Base-by-base conservation (phyloP, 2,113 vertebrate genomes). In the Planiliza haematocheilus region DNA sequence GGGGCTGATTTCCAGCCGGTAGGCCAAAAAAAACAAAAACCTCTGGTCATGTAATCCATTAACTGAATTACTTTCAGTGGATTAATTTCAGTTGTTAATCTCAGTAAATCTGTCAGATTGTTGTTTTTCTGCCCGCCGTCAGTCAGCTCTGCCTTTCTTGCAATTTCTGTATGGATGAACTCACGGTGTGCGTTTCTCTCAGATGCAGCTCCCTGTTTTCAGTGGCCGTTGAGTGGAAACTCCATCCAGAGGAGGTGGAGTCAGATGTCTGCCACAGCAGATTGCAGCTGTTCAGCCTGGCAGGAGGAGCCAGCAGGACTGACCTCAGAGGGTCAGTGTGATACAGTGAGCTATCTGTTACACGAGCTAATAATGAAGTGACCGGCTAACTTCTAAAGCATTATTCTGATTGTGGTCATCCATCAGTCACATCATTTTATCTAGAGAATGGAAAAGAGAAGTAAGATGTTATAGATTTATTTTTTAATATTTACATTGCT, bases 201-300 rank as follows among this genome's bases (percentile, higher is more conserved):
- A 90, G 93, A 41, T 89, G 86, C 0, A 76, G 91, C 69, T 93
- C 82, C 62, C 74, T 95, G 59, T 95, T 94, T 80, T 93, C 86
- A 0, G 83, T 96, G 56, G 82, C 86, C 0, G 2, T 93, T 71
- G 94, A 96, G 84, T 55, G n/a, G 62, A 73, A 81, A 72, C 86
- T 91, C 82, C 57, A 68, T 3, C 77, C 49, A 0, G 69, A 85
- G 36, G 62, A 86, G 56, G 63, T 5, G 59, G 78, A 84, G 67
- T 74, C 69, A 4, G 77, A 83, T 75, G 6, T 56, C 11, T 89
- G 37, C 52, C 64, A 85, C 74, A 87, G 94, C 0, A 85, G 79
- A 30, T 78, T 96, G 80, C 92, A 92, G 89, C 86, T 96, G 74
- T 92, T 95, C 86, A 78, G 75, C 12, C 81, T 92, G 46, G 79